Percentiles rank a stretch among this genome's conserved stretches.
phyloP scores from a whole-genome alignment of 2,888 invertebrate genomes.

The Horisme vitalbata region DNA sequence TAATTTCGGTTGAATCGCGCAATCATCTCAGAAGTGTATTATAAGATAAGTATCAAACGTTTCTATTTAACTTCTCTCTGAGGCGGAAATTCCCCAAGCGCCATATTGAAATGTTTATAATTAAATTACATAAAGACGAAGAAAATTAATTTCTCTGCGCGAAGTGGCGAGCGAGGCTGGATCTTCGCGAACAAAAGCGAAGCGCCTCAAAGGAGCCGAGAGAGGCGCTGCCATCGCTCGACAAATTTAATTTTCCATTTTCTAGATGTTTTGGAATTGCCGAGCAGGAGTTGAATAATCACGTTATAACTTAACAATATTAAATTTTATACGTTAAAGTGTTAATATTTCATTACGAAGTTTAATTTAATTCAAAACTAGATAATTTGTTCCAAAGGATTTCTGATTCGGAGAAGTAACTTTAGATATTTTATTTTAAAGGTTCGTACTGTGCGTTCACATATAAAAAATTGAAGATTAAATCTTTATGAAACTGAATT shows the following conservation, averaged over 20 bases:
- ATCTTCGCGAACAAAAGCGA: conserved; percentile 65
- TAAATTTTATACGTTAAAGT: conserved; percentile 83
- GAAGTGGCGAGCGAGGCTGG: conserved; percentile 67
- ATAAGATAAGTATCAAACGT: conserved; percentile 82
- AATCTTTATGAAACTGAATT: no score
- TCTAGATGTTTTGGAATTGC: conserved; percentile 79
- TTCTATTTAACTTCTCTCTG: conserved; percentile 80
- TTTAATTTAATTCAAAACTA: conserved; percentile 80
- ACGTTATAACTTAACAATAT: conserved; percentile 82
- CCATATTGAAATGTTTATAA: conserved; percentile 84
- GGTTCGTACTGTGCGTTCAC: no score
- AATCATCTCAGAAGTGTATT: conserved; percentile 80
- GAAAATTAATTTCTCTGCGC: conserved; percentile 82
- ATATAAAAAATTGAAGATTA: no score
- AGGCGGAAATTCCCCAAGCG: conserved; percentile 79
- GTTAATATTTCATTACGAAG: conserved; percentile 84
- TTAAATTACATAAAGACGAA: conserved; percentile 84
- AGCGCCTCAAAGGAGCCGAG: conserved; percentile 60
- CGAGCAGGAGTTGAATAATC: conserved; percentile 77
- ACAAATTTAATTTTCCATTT: conserved; percentile 82
- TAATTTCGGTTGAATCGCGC: conserved; percentile 72
- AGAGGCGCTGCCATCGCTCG: conserved; percentile 61
- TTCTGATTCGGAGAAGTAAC: conserved; percentile 50
- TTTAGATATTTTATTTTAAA: conserved; percentile 48
- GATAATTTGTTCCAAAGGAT: conserved; percentile 43